These are phyloP conservation scores for Vulpes ferrilata DNA, from an alignment of 2,113 vertebrate species.

Conservation along the genomic window DNA sequence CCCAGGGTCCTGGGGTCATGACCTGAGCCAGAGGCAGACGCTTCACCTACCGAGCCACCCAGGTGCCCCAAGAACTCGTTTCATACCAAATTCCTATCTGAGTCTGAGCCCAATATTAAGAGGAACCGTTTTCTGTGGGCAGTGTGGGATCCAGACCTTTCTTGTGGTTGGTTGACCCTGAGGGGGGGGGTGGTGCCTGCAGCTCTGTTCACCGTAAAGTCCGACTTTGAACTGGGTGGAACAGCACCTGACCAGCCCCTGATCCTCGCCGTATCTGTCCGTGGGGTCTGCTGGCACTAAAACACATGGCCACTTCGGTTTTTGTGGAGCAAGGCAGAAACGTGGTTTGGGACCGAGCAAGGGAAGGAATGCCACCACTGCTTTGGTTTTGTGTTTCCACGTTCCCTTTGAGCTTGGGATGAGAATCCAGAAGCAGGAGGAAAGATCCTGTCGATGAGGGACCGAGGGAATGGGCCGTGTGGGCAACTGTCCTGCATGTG, in stretches of 20 bases:
- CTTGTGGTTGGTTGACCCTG: background rate
- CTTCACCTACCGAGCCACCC: too few species aligned
- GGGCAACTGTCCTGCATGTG: background rate
- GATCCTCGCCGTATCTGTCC: background rate
- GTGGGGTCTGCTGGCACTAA: background rate
- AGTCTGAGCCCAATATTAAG: background rate
- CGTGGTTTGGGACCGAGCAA: background rate
- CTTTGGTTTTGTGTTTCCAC: background rate
- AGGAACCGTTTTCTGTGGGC: background rate
- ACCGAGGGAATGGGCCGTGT: background rate
- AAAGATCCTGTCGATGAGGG: background rate
- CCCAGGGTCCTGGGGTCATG: too few species aligned
- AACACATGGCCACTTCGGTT: background rate
- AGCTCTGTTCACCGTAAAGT: background rate
- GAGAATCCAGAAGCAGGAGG: background rate
- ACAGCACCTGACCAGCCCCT: background rate
- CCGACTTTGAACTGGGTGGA: background rate
- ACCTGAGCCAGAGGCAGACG: too few species aligned
- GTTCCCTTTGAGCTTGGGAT: background rate
- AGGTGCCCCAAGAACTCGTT: background rate
- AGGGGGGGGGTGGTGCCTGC: background rate
- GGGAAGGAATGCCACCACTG: background rate
- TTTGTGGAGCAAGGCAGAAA: background rate
- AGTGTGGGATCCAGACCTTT: background rate
- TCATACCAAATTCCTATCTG: constrained; percentile 14